A percentile compares a stretch with the other conserved stretches of the same genome.
These are phyloP conservation scores for Lamellibrachia satsuma DNA, from an alignment of 2,888 invertebrate species.

Conservation along the genomic window DNA sequence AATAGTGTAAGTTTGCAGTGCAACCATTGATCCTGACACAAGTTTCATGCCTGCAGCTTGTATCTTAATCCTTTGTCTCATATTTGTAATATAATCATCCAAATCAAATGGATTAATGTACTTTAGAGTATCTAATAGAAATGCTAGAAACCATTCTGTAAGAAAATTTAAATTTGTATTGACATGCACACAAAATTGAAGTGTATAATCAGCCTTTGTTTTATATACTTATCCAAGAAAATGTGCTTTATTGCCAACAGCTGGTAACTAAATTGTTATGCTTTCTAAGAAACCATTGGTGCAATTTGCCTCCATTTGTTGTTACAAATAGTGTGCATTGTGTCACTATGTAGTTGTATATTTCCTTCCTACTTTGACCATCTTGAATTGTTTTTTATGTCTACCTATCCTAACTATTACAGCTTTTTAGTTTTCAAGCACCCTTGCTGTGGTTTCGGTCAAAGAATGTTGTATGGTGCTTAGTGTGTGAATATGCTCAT, in stretches of 20 bases:
- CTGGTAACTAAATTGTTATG: neutral
- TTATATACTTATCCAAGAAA: neutral
- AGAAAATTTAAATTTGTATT: too few relatives aligned
- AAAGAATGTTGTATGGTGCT: neutral
- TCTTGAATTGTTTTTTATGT: neutral
- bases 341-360: neutral
- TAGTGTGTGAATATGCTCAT: neutral
- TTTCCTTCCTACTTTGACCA: neutral
- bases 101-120: neutral
- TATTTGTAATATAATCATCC: neutral
- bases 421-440: neutral
- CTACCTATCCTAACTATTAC: neutral
- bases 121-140: neutral
- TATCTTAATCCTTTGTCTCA: neutral
- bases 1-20: neutral
- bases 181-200: neutral
- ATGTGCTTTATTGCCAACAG: neutral
- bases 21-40: neutral
- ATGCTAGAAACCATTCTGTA: neutral
- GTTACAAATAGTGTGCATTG: neutral
- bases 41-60: neutral
- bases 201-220: neutral
- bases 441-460: neutral
- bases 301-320: neutral
- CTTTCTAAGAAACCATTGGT: neutral